A percentile compares a stretch with the other conserved stretches of the same genome.
Conservation (phyloP, 2,888 invertebrate species). For the Lathronympha strigana region DNA sequence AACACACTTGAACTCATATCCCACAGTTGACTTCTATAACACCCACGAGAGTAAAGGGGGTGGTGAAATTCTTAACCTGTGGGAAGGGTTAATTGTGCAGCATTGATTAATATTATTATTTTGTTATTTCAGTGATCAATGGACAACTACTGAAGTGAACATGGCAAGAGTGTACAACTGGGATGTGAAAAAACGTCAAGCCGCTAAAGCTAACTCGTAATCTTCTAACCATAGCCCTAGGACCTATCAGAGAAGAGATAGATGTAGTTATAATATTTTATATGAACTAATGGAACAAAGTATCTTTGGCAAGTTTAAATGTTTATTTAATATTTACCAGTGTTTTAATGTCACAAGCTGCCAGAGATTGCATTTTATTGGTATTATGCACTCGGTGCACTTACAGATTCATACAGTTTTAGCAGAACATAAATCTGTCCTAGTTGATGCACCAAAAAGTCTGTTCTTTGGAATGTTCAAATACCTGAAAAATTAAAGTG, state of each 20-base stretch:
- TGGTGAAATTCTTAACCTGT: no score
- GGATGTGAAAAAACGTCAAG: constrained; percentile 97
- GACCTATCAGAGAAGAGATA: constrained; percentile 7
- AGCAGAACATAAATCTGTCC: neutral
- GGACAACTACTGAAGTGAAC: constrained; percentile 99
- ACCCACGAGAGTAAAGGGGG: no score
- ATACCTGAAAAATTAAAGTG: no score
- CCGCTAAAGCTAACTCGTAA: constrained; percentile 83
- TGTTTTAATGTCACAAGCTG: constrained; percentile 8
- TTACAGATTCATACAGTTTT: neutral
- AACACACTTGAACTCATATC: no score
- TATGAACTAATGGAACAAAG: constrained; percentile 21
- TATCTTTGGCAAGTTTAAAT: neutral
- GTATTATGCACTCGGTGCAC: constrained; percentile 5
- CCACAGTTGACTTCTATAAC: no score
- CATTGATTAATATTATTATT: constrained; percentile 7
- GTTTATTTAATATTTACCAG: constrained; percentile 6
- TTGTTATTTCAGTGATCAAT: constrained; percentile 91
- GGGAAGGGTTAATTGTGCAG: no score
- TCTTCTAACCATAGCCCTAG: constrained; percentile 35
- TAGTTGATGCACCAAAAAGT: neutral
- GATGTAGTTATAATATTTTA: constrained; percentile 11
- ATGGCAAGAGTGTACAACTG: constrained; percentile 99
- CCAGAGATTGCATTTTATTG: constrained; percentile 19
- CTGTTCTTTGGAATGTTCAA: neutral